Base-by-base conservation (phyloP, 2,797 vertebrate genomes). In the Fundulus diaphanus region DNA sequence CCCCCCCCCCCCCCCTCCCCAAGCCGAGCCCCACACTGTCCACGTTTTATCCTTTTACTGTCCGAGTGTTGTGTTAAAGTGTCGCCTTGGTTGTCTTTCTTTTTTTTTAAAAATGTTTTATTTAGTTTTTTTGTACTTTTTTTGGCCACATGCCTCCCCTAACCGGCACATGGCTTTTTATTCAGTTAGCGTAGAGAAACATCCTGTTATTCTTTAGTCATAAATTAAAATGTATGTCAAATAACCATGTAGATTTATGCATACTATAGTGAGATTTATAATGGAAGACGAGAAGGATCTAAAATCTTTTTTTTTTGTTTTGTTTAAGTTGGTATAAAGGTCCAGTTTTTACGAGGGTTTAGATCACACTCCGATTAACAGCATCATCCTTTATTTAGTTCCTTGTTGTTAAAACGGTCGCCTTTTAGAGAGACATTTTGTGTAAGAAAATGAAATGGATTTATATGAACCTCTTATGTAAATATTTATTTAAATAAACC, bases 401-500 rank as follows among this genome's bases (percentile, higher is more conserved):
- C 66, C 65, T 81, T 35, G 75, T 83, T 74, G 78, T 89, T 84
- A 67, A 83, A 88, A 66, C 83, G 46, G 75, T 90, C 81, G 78
- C 82, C 90, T 92, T 93, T 91, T 92, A 59, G 91, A 91, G 87
- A 85, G 54, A 91, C 84, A 88, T 92, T 90, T 92, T 74, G 79
- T 91, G 87, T 93, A 92, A 90, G 91, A 90, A 92, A 89, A 92
- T 86, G 3, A 89, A 79, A 88, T 90, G 92, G 93, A 93, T 94
- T 94, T 94, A 93, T 95, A 93, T 88, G 72, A 92, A 93, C 85
- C 92, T 91, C 90, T 93, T 89, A 89, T 94, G 94, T 95, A 95
- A 93, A 95, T 93, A 94, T 94, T 93, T 95, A 95, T 95, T 95
- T 95, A 93, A 95, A 90, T 92, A 95, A 94, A 94, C 90, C 27